Evolutionary conservation across 2,888 invertebrate species (phyloP), one percentile per base, ranked within the genome.

Genomic region (Omphaloscelis lunosa): DNA sequence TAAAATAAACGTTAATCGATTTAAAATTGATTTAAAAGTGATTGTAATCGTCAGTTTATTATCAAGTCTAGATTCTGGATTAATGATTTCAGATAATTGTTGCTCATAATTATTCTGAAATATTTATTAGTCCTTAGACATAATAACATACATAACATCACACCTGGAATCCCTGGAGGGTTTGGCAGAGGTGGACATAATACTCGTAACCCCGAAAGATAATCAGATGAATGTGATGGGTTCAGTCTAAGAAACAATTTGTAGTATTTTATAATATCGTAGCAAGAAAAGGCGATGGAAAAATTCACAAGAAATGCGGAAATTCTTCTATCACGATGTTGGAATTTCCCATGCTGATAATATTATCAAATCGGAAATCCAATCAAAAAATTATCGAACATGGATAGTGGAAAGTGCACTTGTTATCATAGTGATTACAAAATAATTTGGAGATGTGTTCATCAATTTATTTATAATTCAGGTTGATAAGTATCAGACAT

Each of bases 401-500:
- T 39, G 17, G 20, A 1, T 4, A 59, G 8, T 59, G 58, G 29
- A 58, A 51, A 53, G 6, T 59, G 39, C 34, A 59, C 11, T n/a
- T n/a, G 53, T 70, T 80, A 69, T 56, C 11, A 53, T 34, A 61
- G 4, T 17, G 27, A 61, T 70, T 61, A 61, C 2, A n/a, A 74
- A 53, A 61, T 51, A 56, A 63, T 72, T 82, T 29, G 29, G 51
- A 70, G 15, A 68, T 61, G 65, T 45, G 59, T 65, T 82, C 11
- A 53, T 65, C 58, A 51, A 59, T 73, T 63, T 68, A 61, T 56
- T n/a, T n/a, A 58, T 77, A 58, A 12, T 20, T 41, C 29, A 39
- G 15, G 1, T 58, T 63, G 58, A 79, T 78, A 62, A 71, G 15
- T 34, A 17, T 6, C 17, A 17, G 48, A 48, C 5, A 48, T 17